Conservation (phyloP, 2,888 invertebrate genomes). For the Drosophila fulvimacula region DNA sequence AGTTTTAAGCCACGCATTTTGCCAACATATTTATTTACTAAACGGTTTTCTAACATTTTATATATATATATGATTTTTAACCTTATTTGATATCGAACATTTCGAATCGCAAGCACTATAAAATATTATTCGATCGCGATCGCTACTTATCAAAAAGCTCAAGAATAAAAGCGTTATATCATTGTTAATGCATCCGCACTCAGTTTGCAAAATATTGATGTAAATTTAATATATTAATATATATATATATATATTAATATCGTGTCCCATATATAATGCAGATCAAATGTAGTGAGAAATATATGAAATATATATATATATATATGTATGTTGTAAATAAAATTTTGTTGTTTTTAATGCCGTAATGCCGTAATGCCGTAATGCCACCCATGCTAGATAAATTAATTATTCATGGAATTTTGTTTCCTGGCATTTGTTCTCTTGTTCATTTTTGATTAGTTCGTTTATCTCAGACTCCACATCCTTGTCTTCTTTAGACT, state of each 20-base stretch:
- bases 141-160: constrained; percentile 36
- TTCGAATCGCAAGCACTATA: constrained; percentile 18
- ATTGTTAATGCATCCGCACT: constrained; percentile 63
- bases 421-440: not conserved
- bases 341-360: constrained; percentile 32
- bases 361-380: not conserved
- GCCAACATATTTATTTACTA: constrained; percentile 67
- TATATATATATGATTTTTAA: constrained; percentile 15
- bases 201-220: constrained; percentile 48
- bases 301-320: constrained; percentile 43
- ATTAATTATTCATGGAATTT: not conserved
- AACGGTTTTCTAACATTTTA: constrained; percentile 34
- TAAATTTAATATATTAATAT: constrained; percentile 47
- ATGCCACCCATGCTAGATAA: not conserved
- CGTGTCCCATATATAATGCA: constrained; percentile 19
- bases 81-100: constrained; percentile 13
- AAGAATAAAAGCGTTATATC: constrained; percentile 52
- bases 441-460: not conserved
- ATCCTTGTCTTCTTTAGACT: constrained; percentile 4
- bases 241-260: constrained; percentile 20
- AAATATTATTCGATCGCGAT: constrained; percentile 27
- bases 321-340: constrained; percentile 61
- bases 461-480: not conserved
- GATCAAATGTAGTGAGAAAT: constrained; percentile 29
- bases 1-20: constrained; percentile 60